Conservation (phyloP, 1,140 invertebrate species). For the Bombus huntii region DNA sequence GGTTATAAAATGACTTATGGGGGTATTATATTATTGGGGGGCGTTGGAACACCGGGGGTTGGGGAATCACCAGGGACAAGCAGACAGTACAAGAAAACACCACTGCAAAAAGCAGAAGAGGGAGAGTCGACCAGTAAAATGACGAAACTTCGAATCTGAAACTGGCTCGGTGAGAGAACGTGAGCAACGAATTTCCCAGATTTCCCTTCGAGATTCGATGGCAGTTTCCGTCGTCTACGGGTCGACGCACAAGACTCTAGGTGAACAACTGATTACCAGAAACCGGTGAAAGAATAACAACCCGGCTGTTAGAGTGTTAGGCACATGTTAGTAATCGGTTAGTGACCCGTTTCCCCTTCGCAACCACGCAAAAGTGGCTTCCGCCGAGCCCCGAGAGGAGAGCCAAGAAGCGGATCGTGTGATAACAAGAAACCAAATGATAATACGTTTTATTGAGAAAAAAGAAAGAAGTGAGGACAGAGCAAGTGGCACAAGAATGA, state of each 20-base stretch:
- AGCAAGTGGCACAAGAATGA: slow-evolving; percentile 9
- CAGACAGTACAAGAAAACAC: slow-evolving; percentile 41
- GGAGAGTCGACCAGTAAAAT: background rate
- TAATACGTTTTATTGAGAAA: slow-evolving; percentile 45
- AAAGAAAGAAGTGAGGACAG: slow-evolving; percentile 52
- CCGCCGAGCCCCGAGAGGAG: slow-evolving; percentile 83
- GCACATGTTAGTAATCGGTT: slow-evolving; percentile 77
- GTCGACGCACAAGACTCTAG: background rate
- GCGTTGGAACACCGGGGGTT: slow-evolving; percentile 9
- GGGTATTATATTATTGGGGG: background rate
- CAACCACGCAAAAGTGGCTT: slow-evolving; percentile 79
- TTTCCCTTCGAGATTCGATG: background rate
- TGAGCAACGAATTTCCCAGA: no score
- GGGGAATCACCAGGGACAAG: slow-evolving; percentile 21
- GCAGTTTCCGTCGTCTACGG: background rate
- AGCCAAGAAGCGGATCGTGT: slow-evolving; percentile 79
- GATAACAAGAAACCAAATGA: slow-evolving; percentile 46
- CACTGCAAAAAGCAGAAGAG: slow-evolving; percentile 32
- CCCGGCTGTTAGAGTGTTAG: slow-evolving; percentile 72
- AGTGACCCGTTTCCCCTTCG: slow-evolving; percentile 68
- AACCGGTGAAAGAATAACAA: slow-evolving; percentile 37
- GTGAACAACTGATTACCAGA: slow-evolving; percentile 14
- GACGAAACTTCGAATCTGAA: background rate
- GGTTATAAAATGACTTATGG: background rate
- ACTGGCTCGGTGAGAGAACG: background rate